Conservation (phyloP, 2,888 invertebrate species). For the Nudaria mundana region DNA sequence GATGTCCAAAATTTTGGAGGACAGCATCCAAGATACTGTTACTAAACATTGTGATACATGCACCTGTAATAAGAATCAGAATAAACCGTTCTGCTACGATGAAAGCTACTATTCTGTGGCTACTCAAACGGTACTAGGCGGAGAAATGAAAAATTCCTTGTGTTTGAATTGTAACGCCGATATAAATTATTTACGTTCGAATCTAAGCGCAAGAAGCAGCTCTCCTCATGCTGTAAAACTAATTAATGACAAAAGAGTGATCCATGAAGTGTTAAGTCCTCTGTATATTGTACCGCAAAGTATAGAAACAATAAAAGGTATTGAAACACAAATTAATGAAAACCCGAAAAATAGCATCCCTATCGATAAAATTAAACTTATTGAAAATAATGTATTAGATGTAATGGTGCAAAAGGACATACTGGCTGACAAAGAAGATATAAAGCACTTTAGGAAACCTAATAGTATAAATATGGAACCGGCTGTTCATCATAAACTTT, state of each 20-base stretch:
- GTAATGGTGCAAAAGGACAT: slow-evolving; percentile 38
- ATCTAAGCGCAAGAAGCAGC: slow-evolving; percentile 62
- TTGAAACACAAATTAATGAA: slow-evolving; percentile 32
- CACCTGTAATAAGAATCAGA: slow-evolving; percentile 83
- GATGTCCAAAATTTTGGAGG: slow-evolving; percentile 95
- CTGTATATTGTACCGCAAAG: slow-evolving; percentile 60
- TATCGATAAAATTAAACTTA: slow-evolving; percentile 42
- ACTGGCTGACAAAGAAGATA: slow-evolving; percentile 44
- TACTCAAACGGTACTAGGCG: slow-evolving; percentile 81
- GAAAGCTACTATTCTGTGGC: slow-evolving; percentile 81
- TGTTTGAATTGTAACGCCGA: slow-evolving; percentile 84
- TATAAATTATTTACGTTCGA: slow-evolving; percentile 64
- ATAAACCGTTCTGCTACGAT: slow-evolving; percentile 77
- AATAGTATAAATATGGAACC: slow-evolving; percentile 64
- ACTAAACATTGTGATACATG: slow-evolving; percentile 93
- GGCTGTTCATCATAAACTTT: slow-evolving; percentile 82
- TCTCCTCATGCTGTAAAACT: slow-evolving; percentile 62
- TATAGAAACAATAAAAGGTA: slow-evolving; percentile 34
- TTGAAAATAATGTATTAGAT: slow-evolving; percentile 41
- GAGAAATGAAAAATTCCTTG: slow-evolving; percentile 73
- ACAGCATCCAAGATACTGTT: slow-evolving; percentile 90
- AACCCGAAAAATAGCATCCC: slow-evolving; percentile 37
- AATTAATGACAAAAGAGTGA: slow-evolving; percentile 54
- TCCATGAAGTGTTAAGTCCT: slow-evolving; percentile 44
- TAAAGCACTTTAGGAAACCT: slow-evolving; percentile 47